Conservation (phyloP, 2,113 vertebrate genomes). For the Ictalurus punctatus region DNA sequence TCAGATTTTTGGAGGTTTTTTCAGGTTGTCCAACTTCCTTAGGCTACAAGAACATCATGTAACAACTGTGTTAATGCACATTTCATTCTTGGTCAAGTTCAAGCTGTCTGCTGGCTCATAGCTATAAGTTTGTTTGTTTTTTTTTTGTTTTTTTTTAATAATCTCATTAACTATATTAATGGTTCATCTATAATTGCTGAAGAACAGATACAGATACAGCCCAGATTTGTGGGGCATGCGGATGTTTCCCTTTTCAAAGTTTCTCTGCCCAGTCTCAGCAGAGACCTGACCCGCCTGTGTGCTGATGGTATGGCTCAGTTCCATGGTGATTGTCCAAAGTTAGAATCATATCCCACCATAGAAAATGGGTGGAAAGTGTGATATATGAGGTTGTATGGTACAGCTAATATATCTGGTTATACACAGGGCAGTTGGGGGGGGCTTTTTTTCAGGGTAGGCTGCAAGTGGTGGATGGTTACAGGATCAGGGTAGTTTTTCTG, state of each 20-base stretch:
- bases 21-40: not conserved
- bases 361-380: slow-evolving; percentile 32
- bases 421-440: not conserved
- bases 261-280: not conserved
- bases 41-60: not conserved
- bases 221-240: not conserved
- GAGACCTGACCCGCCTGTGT: not conserved
- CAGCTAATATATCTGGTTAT: not conserved
- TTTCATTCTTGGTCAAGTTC: not conserved
- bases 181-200: not conserved
- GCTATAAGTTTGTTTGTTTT: not conserved
- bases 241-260: not conserved
- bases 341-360: slow-evolving; percentile 44
- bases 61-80: not conserved
- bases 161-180: not conserved
- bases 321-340: not conserved
- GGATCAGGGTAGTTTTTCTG: not conserved
- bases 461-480: not conserved
- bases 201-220: not conserved
- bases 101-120: not conserved
- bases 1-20: not conserved
- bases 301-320: not conserved
- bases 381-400: not conserved
- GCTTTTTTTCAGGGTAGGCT: not conserved
- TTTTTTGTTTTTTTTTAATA: not conserved